phyloP scores from a whole-genome alignment of 1,140 invertebrate genomes.

The Daktulosphaira vitifoliae region DNA sequence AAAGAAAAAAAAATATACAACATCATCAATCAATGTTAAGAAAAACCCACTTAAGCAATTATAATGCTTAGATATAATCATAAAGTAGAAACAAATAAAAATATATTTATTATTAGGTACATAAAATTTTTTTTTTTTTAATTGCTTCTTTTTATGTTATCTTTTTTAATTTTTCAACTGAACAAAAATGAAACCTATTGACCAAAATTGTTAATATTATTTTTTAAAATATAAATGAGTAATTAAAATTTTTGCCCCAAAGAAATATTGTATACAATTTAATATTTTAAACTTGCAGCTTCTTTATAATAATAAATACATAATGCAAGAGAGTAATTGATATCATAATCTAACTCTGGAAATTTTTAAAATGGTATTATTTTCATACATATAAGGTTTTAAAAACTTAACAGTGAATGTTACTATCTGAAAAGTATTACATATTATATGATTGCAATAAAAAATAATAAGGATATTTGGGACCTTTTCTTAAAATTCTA shows the following conservation, averaged over 20 bases:
- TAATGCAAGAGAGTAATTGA: constrained; percentile 12
- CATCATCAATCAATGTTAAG: not conserved
- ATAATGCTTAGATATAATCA: constrained; percentile 22
- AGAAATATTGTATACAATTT: constrained; percentile 14
- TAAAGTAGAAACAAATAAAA: not conserved
- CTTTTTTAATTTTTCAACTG: constrained; percentile 13
- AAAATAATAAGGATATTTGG: not conserved
- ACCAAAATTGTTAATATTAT: constrained; percentile 8
- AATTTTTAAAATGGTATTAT: not conserved
- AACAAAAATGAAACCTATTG: constrained; percentile 21
- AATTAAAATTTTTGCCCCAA: constrained; percentile 27
- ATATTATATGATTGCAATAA: constrained; percentile 25
- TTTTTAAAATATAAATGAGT: constrained; percentile 5
- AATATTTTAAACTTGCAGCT: constrained; percentile 1
- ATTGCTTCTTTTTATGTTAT: not conserved
- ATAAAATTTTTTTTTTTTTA: constrained; percentile 13
- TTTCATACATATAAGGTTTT: not conserved
- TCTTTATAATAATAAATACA: constrained; percentile 8
- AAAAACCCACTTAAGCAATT: too few relatives aligned
- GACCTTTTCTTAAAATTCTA: not conserved
- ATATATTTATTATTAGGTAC: constrained; percentile 3
- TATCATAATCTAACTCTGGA: not conserved
- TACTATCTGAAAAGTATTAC: constrained; percentile 16
- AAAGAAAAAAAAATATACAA: not conserved
- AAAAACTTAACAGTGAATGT: constrained; percentile 7